These are phyloP conservation scores for Dasyurus viverrinus DNA, from an alignment of 2,113 vertebrate species.

Conservation along the genomic window DNA sequence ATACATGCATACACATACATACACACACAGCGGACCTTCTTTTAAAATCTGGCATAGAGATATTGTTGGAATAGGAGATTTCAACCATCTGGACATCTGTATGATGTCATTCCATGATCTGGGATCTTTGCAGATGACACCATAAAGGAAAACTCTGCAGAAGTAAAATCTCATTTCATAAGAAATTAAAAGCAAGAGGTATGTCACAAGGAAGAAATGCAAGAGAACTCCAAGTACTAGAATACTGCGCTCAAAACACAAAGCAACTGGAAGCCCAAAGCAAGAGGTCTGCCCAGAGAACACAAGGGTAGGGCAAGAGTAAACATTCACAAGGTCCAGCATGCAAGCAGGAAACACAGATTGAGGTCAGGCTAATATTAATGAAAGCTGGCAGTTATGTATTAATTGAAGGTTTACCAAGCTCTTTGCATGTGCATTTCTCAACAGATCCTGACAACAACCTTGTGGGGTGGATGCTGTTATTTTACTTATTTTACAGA, in stretches of 20 bases:
- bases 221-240: not conserved
- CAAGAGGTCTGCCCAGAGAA: not conserved
- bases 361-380: not conserved
- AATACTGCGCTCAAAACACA: not conserved
- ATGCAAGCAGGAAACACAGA: not conserved
- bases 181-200: not conserved
- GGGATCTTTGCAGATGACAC: not conserved
- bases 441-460: not conserved
- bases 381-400: not conserved
- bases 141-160: not conserved
- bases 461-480: not conserved
- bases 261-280: not conserved
- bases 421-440: not conserved
- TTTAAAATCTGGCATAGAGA: not conserved
- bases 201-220: not conserved
- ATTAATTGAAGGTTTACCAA: not conserved
- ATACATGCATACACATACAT: not conserved
- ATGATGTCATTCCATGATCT: not conserved
- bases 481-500: not conserved
- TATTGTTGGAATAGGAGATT: not conserved
- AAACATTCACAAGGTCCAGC: not conserved
- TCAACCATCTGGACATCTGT: not conserved
- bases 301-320: not conserved
- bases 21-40: not conserved
- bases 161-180: not conserved